Base-by-base conservation (phyloP, 37 sponge, comb jelly and placozoan species). In the Diacarnus erythraeanus region DNA sequence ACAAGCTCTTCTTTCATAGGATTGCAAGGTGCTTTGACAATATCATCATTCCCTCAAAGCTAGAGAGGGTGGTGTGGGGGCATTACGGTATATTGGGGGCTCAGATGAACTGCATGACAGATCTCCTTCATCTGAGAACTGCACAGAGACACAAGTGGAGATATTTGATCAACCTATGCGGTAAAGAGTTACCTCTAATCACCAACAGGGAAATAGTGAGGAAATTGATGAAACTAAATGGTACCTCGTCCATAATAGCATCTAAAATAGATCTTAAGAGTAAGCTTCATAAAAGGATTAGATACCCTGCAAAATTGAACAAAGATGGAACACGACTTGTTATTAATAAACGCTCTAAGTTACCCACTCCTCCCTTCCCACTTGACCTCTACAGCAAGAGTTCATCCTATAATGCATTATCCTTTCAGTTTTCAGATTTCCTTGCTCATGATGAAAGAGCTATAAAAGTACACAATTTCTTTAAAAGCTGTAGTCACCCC, bases 181-280 rank as follows among this genome's bases (percentile, higher is more conserved):
- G 88, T 6, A 68, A 26, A 41, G 88, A 87, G 23, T 36, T 83
- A 2, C 88, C 88, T 1, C 30, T 88, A 42, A 77, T 42, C 18
- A 88, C 88, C 25, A 88, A 82, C 42, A 59, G 73, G 22, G 84
- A 88, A 54, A 77, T 88, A 33, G 88, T 88, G 38, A 68, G 6
- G 51, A 6, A 12, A 47, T 12, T 47, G 6, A 47, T 47, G 51
- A 47, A 12, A 12, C 51, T 47, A 47, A 47, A 47, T 47, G 51
- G 51, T 15, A 15, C 31, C 54, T 69, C 80, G 21, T 61, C 64
- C 5, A 23, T 61, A 5, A 29, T 27, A 20, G 21, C 64, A 23
- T 20, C 9, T 12, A 61, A 15, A 61, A 29, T 61, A 8, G 25
- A 12, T 23, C 6, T 5, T 6, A 23, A 5, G 21, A 27, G 31